These are phyloP conservation scores for Rhinogobio ventralis DNA, from an alignment of 2,797 vertebrate genomes.

Conservation along the genomic window DNA sequence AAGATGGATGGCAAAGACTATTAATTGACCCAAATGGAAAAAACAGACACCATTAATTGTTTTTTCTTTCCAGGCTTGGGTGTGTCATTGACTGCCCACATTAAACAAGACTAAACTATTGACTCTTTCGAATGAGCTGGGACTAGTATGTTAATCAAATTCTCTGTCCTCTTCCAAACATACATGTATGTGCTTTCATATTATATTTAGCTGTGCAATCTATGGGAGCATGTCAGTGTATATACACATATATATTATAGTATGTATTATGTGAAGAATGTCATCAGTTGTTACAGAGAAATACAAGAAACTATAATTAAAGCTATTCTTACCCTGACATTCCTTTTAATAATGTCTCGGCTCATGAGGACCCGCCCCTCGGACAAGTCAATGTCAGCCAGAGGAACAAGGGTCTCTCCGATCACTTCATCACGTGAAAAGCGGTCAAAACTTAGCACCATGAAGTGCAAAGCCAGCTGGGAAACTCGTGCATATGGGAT, in stretches of 20 bases:
- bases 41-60: constrained; percentile 35
- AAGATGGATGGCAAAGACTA: constrained; percentile 31
- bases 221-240: not conserved
- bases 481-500: constrained; percentile 88
- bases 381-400: constrained; percentile 88
- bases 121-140: constrained; percentile 44
- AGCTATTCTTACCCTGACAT: not conserved
- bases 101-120: not conserved
- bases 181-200: not conserved
- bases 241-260: not conserved
- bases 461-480: constrained; percentile 92
- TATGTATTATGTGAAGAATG: not conserved
- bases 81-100: constrained; percentile 8
- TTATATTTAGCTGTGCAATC: not conserved
- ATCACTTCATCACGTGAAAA: constrained; percentile 97
- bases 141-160: not conserved
- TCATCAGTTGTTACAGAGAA: not conserved
- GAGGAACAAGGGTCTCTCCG: constrained; percentile 93
- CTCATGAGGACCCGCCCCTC: constrained; percentile 92
- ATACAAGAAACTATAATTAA: not conserved
- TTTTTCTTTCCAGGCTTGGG: constrained; percentile 10
- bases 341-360: constrained; percentile 94
- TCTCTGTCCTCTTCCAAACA: not conserved
- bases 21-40: constrained; percentile 38
- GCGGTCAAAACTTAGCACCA: constrained; percentile 94